These are phyloP conservation scores for Synanthedon andrenaeformis DNA, from an alignment of 2,888 invertebrate species.

Conservation along the genomic window DNA sequence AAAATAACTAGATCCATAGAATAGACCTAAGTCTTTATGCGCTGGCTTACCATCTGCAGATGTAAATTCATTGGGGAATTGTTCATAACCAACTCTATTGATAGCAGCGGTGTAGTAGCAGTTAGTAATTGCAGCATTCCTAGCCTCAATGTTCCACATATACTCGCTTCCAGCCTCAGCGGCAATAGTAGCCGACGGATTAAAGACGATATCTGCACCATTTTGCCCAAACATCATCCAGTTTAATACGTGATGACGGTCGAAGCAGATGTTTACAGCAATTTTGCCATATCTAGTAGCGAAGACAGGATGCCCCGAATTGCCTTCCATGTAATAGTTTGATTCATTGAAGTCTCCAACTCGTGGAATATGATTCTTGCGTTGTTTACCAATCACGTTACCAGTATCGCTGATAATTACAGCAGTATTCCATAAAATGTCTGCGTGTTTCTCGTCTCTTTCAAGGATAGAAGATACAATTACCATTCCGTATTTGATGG, in stretches of 20 bases:
- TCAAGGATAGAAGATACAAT: slow-evolving; percentile 96
- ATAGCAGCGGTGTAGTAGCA: slow-evolving; percentile 94
- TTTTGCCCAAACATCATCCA: slow-evolving; percentile 99
- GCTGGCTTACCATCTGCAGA: slow-evolving; percentile 78
- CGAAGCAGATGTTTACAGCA: slow-evolving; percentile 97
- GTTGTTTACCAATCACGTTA: slow-evolving; percentile 91
- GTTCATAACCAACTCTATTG: slow-evolving; percentile 94
- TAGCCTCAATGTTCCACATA: slow-evolving; percentile 95
- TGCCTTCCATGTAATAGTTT: slow-evolving; percentile 96
- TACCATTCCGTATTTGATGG: slow-evolving; percentile 90
- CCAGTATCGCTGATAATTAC: slow-evolving; percentile 94
- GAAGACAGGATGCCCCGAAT: slow-evolving; percentile 95
- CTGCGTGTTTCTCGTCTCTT: slow-evolving; percentile 87
- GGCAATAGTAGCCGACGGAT: slow-evolving; percentile 94
- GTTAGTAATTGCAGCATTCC: slow-evolving; percentile 97
- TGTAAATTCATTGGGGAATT: slow-evolving; percentile 73
- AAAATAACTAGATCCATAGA: slow-evolving; percentile 96
- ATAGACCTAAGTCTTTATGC: slow-evolving; percentile 89
- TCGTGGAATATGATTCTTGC: slow-evolving; percentile 98
- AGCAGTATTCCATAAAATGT: slow-evolving; percentile 95
- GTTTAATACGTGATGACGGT: slow-evolving; percentile 96
- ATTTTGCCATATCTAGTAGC: slow-evolving; percentile 89
- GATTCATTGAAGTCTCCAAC: slow-evolving; percentile 99
- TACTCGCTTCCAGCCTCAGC: slow-evolving; percentile 83
- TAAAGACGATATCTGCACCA: slow-evolving; percentile 99